These are phyloP conservation scores for Latrodectus elegans DNA, from an alignment of 2,888 invertebrate species.

Conservation along the genomic window DNA sequence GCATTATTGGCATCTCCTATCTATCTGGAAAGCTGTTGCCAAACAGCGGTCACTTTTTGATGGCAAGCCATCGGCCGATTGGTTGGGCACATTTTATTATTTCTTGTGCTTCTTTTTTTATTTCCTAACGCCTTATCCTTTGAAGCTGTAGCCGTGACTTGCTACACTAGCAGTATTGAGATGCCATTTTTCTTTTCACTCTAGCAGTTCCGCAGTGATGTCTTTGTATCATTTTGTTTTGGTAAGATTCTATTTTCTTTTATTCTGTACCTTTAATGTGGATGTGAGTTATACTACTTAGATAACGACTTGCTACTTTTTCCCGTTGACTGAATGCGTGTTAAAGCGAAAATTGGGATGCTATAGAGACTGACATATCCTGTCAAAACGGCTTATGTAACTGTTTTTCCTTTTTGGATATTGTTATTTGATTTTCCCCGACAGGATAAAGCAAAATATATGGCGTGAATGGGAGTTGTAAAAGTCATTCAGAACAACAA, in stretches of 20 bases:
- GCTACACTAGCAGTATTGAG: conserved; percentile 17
- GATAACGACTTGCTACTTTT: background rate
- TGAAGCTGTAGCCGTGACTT: conserved; percentile 17
- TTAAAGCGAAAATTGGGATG: conserved; percentile 2
- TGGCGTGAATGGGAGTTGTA: too few species aligned
- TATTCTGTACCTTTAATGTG: background rate
- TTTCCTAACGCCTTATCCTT: background rate
- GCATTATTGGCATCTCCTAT: conserved; percentile 55
- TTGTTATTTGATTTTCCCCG: too few species aligned
- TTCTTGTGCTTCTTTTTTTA: background rate
- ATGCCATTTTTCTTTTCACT: conserved; percentile 9
- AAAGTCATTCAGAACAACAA: too few species aligned
- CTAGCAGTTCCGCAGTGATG: background rate
- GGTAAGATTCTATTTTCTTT: background rate
- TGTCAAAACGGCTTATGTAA: background rate
- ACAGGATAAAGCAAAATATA: too few species aligned
- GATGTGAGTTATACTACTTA: background rate
- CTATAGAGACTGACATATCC: background rate
- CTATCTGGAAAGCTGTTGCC: conserved; percentile 60
- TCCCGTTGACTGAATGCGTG: background rate
- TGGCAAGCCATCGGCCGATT: conserved; percentile 46
- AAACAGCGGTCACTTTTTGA: conserved; percentile 42
- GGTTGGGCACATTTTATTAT: conserved; percentile 19
- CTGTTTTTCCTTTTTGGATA: background rate
- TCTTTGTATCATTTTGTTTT: background rate